Percentiles rank a stretch among this genome's conserved stretches.
phyloP scores from a whole-genome alignment of 2,888 invertebrate species.

The Candidula unifasciata region DNA sequence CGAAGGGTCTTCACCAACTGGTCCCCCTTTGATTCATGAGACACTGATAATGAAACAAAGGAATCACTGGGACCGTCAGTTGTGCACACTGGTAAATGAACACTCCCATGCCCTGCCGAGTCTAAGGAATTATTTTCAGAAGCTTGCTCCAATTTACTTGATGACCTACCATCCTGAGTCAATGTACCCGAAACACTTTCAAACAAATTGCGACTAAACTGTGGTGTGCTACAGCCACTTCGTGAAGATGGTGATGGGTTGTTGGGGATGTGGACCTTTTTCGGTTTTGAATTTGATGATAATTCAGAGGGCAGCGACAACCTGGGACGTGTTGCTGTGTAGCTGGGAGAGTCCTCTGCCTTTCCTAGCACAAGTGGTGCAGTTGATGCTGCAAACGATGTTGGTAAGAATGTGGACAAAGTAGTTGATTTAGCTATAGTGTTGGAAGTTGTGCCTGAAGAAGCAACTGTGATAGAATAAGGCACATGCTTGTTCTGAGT shows the following conservation, averaged over 20 bases:
- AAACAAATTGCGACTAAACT: conserved; percentile 34
- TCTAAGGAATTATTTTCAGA: neutral
- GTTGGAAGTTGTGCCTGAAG: conserved; percentile 1
- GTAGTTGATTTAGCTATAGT: neutral
- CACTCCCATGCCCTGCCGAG: neutral
- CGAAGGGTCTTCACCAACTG: neutral
- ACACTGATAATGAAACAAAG: conserved; percentile 19
- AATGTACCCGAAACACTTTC: conserved; percentile 43
- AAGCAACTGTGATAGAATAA: conserved; percentile 24
- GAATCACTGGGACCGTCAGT: conserved; percentile 25
- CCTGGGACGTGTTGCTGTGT: neutral
- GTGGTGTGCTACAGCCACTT: neutral
- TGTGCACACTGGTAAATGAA: neutral
- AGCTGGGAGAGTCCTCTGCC: neutral
- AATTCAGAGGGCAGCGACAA: neutral
- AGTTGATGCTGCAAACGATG: neutral
- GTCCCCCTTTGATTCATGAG: conserved; percentile 13
- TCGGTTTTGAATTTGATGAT: neutral
- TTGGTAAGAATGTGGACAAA: neutral
- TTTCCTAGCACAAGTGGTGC: neutral
- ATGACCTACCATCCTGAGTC: neutral
- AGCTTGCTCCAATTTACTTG: neutral
- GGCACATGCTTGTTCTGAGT: conserved; percentile 39
- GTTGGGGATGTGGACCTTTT: neutral
- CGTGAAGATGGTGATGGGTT: neutral